Conservation (phyloP, 1,140 invertebrate species). For the Eumaeus atala region DNA sequence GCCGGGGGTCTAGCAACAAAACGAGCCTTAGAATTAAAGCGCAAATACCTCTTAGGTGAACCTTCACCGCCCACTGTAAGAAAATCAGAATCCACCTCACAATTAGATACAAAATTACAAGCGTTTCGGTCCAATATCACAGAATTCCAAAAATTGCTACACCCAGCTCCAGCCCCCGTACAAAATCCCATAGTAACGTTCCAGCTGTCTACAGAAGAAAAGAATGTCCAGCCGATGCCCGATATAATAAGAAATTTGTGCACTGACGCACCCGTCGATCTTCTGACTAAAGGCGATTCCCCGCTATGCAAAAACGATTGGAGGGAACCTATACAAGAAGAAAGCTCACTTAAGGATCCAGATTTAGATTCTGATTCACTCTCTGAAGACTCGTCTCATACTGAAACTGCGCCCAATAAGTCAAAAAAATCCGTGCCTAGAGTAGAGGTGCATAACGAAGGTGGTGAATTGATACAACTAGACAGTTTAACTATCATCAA, state of each 20-base stretch:
- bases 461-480: slow-evolving; percentile 78
- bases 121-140: slow-evolving; percentile 89
- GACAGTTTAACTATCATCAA: slow-evolving; percentile 73
- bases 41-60: slow-evolving; percentile 85
- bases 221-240: slow-evolving; percentile 52
- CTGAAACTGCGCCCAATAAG: slow-evolving; percentile 47
- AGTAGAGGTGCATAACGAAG: slow-evolving; percentile 80
- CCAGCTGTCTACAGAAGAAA: slow-evolving; percentile 38
- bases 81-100: slow-evolving; percentile 89
- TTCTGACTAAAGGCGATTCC: slow-evolving; percentile 50
- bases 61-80: slow-evolving; percentile 77
- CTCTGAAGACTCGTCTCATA: slow-evolving; percentile 69
- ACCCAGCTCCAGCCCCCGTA: slow-evolving; percentile 80
- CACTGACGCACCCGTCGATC: slow-evolving; percentile 47
- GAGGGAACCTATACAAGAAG: slow-evolving; percentile 33
- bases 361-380: slow-evolving; percentile 79
- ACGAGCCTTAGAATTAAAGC: slow-evolving; percentile 88
- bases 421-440: slow-evolving; percentile 75
- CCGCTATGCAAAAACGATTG: slow-evolving; percentile 44
- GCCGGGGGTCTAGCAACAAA: slow-evolving; percentile 91
- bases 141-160: slow-evolving; percentile 90
- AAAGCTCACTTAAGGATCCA: slow-evolving; percentile 30
- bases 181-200: slow-evolving; percentile 53
- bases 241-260: slow-evolving; percentile 61
- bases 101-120: slow-evolving; percentile 87